Conservation (phyloP, 2,113 vertebrate genomes). For the Odontesthes bonariensis region DNA sequence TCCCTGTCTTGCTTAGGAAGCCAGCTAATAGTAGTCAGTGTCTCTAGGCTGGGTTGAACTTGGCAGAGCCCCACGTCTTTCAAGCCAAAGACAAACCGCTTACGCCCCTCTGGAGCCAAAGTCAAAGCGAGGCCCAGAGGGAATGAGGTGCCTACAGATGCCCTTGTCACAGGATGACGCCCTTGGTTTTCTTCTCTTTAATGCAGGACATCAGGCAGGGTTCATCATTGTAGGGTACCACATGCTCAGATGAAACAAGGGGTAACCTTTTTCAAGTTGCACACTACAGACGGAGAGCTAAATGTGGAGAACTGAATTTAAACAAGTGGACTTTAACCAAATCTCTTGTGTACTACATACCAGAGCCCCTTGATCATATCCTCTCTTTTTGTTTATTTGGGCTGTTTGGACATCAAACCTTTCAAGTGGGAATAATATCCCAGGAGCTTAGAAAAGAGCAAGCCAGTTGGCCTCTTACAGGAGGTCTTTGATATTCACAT, state of each 20-base stretch:
- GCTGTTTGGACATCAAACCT: slow-evolving; percentile 69
- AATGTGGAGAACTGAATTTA: slow-evolving; percentile 31
- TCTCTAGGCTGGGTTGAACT: slow-evolving; percentile 58
- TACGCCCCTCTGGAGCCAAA: slow-evolving; percentile 64
- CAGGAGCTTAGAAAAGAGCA: slow-evolving; percentile 59
- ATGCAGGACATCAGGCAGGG: slow-evolving; percentile 50
- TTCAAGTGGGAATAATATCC: slow-evolving; percentile 71
- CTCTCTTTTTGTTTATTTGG: slow-evolving; percentile 73
- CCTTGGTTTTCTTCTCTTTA: slow-evolving; percentile 63
- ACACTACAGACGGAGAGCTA: background rate
- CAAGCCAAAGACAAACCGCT: slow-evolving; percentile 66
- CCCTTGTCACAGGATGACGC: slow-evolving; percentile 65
- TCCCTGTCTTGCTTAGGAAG: slow-evolving; percentile 37
- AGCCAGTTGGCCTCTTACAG: slow-evolving; percentile 52
- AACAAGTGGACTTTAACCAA: slow-evolving; percentile 49
- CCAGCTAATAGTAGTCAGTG: slow-evolving; percentile 54
- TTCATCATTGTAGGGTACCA: slow-evolving; percentile 43
- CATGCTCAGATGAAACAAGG: slow-evolving; percentile 34
- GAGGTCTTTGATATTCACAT: slow-evolving; percentile 61
- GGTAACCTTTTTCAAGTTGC: background rate
- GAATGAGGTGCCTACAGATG: slow-evolving; percentile 71
- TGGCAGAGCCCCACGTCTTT: slow-evolving; percentile 65
- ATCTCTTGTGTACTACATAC: slow-evolving; percentile 60
- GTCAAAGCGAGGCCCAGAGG: slow-evolving; percentile 57
- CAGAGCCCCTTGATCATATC: slow-evolving; percentile 67